Evolutionary conservation across 2,113 vertebrate genomes (phyloP), one percentile per base, ranked within the genome.

Genomic region (Microcebus murinus): DNA sequence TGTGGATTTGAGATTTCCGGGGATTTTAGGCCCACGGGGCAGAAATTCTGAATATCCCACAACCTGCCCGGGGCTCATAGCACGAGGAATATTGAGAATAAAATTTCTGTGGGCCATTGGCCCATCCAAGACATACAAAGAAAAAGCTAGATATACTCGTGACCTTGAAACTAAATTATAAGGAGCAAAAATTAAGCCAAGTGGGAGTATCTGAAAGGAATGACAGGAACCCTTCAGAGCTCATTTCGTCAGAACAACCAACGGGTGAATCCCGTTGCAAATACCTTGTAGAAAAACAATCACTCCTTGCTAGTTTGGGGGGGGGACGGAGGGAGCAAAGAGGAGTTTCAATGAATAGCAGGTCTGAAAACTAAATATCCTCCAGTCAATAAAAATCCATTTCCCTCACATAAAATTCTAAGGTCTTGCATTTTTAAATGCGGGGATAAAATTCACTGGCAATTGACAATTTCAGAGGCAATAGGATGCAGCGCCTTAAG

Each of bases 1-100:
- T 88, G n/a, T 86, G 94, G 81, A 42, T 85, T 91, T 83, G 86
- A 89, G 91, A 84, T 97, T 95, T 77, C 65, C 0, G 18, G 79
- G 96, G 93, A 84, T 52, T 81, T 83, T 12, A 23, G 57, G 73
- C 39, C 95, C 65, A 0, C 0, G 52, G 91, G 50, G 65, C 84
- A 39, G 45, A 25, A 25, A 55, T 85, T 91, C 42, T 57, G 79
- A 89, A 25, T 61, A 59, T 67, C 17, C 15, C 8, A 2, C 55
- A 25, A 45, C 61, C 45, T 50, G 45, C 84, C 76, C 34, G 13
- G 73, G 71, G 92, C 76, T 90, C 48, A 79, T 9, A 31, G 63
- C 23, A 5, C 0, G 48, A 42, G 18, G 9, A 14, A 48, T 8
- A 6, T 7, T 0, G 52, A 85, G 67, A 31, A 6, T 39, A 73